Evolutionary conservation across 2,113 vertebrate genomes (phyloP), one percentile per base, ranked within the genome.

Genomic region (Neogale vison): DNA sequence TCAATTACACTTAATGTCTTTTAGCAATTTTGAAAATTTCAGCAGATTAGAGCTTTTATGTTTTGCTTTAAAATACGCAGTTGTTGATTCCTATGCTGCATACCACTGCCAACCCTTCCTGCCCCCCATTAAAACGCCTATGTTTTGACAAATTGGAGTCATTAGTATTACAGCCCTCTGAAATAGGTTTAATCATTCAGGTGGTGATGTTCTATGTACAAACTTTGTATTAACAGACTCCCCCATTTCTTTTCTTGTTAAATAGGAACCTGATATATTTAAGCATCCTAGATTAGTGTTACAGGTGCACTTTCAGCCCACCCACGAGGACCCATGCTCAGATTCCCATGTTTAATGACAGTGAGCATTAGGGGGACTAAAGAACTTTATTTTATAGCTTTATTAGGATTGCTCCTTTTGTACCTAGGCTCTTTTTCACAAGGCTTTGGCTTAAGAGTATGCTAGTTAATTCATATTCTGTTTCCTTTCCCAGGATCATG

Each of bases 101-200:
- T 96, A 90, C 92, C 45, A 42, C 84, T 71, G 92, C 90, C 95
- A 97, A 84, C 69, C 74, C 83, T 96, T 97, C 57, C 87, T 97
- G 86, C 61, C 61, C 90, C 24, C 84, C 96, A 90, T 97, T 97
- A 92, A 96, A 97, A 88, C 34, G 72, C 74, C 36, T 76, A 80
- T 97, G 95, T 97, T 98, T 98, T 97, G 95, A 97, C 94, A 97
- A 98, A 98, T 96, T 98, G 92, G 84, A 97, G 97, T 96, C 94
- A 97, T 98, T 98, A 97, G 96, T 95, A 94, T 98, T 95, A 97
- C 69, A 97, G 87, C 29, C 69, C 36, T 96, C 85, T 96, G 63
- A 95, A 98, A 97, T 95, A 98, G 69, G 42, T 97, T 98, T 97
- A 98, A 95, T 98, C 97, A 97, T 92, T 97, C 80, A 94, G 87